Percentiles rank a stretch among this genome's conserved stretches.
These are phyloP conservation scores for Gavialis gangeticus DNA, from an alignment of 2,113 vertebrate species.

Conservation along the genomic window DNA sequence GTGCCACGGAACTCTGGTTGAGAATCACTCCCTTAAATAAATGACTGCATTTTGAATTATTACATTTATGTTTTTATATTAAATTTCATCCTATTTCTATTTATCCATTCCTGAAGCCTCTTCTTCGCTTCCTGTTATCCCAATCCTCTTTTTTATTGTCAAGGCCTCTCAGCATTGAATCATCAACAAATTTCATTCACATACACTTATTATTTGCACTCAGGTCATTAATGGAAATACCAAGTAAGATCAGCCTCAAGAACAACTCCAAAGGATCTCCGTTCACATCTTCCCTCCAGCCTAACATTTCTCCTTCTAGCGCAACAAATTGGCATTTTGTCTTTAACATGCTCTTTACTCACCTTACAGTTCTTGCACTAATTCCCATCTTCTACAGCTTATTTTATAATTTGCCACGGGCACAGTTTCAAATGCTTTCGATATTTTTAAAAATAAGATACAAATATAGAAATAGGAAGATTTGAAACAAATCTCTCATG, in stretches of 20 bases:
- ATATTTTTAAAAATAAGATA: not conserved
- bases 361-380: not conserved
- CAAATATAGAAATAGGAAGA: not conserved
- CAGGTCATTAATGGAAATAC: not conserved
- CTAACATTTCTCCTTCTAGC: not conserved
- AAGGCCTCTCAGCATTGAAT: not conserved
- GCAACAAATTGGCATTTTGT: not conserved
- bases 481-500: not conserved
- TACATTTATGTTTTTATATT: not conserved
- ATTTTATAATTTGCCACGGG: not conserved
- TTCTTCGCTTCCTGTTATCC: not conserved
- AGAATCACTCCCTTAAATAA: not conserved
- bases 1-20: too few species aligned
- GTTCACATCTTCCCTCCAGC: not conserved
- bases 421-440: not conserved
- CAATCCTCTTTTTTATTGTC: not conserved
- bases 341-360: not conserved
- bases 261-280: not conserved
- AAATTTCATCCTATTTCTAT: constrained; percentile 18
- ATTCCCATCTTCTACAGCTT: not conserved
- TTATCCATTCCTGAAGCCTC: not conserved
- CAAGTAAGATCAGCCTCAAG: not conserved
- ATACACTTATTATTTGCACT: too few species aligned
- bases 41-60: not conserved
- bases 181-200: not conserved